Conservation (phyloP, 2,113 vertebrate genomes). For the Erythrocebus patas region DNA sequence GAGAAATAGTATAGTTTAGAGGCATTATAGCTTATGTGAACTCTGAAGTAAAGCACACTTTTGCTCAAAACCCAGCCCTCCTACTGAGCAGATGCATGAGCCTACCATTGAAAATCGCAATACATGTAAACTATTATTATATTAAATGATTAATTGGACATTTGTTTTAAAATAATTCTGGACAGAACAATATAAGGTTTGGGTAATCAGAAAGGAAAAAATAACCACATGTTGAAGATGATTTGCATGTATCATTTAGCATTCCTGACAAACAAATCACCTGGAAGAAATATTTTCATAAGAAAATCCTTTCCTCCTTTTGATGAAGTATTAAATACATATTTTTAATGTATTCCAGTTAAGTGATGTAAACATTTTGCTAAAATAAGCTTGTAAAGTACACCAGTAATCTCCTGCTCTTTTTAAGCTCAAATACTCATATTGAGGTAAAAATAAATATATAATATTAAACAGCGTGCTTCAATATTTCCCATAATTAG, state of each 20-base stretch:
- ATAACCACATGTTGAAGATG: background rate
- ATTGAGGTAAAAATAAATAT: background rate
- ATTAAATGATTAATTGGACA: background rate
- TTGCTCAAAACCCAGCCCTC: background rate
- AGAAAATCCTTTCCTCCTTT: accelerated
- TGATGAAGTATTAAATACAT: background rate
- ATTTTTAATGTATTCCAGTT: background rate
- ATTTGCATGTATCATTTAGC: background rate
- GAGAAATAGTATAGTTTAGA: background rate
- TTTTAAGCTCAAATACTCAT: background rate
- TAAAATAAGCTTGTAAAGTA: background rate
- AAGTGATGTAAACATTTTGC: background rate
- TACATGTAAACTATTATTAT: background rate
- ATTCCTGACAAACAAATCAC: background rate
- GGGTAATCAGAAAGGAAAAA: background rate
- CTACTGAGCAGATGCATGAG: background rate
- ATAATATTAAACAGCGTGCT: background rate
- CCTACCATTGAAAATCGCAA: background rate
- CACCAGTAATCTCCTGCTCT: background rate
- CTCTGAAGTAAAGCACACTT: background rate
- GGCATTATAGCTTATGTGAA: background rate
- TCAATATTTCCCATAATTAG: background rate
- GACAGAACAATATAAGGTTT: background rate
- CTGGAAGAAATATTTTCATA: background rate
- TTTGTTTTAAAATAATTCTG: background rate